These are phyloP conservation scores for Zaprionus lachaisei DNA, from an alignment of 1,140 invertebrate species.

Conservation along the genomic window DNA sequence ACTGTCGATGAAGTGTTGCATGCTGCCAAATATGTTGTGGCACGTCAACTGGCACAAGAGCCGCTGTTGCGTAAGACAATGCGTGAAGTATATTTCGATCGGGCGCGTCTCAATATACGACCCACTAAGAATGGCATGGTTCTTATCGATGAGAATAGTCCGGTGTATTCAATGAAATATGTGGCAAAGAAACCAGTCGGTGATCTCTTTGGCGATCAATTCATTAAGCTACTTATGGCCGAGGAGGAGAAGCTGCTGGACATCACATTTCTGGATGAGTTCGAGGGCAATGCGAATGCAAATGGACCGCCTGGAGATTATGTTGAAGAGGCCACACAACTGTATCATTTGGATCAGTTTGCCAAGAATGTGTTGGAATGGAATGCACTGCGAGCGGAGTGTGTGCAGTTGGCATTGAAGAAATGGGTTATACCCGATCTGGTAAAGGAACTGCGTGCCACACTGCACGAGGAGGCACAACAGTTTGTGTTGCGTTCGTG, in stretches of 20 bases:
- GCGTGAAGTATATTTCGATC: conserved; percentile 95
- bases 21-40: conserved; percentile 97
- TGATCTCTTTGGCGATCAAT: conserved; percentile 96
- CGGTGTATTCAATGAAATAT: conserved; percentile 95
- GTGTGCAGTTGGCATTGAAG: conserved; percentile 94
- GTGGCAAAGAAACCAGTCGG: conserved; percentile 97
- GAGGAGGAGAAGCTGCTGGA: conserved; percentile 94
- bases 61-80: conserved; percentile 94
- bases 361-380: conserved; percentile 98
- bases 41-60: conserved; percentile 96
- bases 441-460: conserved; percentile 93
- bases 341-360: conserved; percentile 98
- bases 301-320: conserved; percentile 86
- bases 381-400: conserved; percentile 95
- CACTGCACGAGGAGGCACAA: conserved; percentile 94
- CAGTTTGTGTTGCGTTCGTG: conserved; percentile 94
- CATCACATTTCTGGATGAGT: conserved; percentile 89
- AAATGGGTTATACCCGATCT: conserved; percentile 96
- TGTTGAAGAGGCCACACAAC: conserved; percentile 95
- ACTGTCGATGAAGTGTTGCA: conserved; percentile 91
- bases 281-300: conserved; percentile 90
- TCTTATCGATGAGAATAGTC: conserved; percentile 97
- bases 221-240: conserved; percentile 92
- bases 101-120: conserved; percentile 91
- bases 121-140: conserved; percentile 97